Evolutionary conservation across 2,797 vertebrate genomes (phyloP).

Genomic region (Acridotheres tristis): DNA sequence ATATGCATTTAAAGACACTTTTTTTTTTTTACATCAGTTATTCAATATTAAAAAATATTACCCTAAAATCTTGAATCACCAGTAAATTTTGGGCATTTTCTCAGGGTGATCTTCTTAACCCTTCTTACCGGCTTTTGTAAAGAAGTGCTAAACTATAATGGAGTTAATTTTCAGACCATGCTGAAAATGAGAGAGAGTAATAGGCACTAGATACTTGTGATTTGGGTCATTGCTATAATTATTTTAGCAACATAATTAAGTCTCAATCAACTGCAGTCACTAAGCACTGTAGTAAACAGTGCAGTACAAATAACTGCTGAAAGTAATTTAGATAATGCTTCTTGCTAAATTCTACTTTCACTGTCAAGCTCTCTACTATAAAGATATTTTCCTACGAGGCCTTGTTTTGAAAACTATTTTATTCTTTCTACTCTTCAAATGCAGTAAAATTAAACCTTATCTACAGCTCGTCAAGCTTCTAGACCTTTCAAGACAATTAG

Average conservation of each 20-base stretch:
- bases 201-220: background rate
- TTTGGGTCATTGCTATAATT: slow-evolving; percentile 2
- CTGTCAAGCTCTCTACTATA: background rate
- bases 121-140: background rate
- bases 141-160: background rate
- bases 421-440: background rate
- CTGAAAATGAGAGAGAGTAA: background rate
- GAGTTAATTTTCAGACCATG: background rate
- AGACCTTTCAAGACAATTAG: background rate
- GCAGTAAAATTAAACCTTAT: background rate
- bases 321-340: slow-evolving; percentile 37
- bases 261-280: slow-evolving; percentile 1
- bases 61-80: background rate
- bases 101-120: background rate
- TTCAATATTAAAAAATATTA: background rate
- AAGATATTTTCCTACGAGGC: background rate
- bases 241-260: slow-evolving; percentile 41
- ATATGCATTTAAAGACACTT: background rate
- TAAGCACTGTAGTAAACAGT: slow-evolving; percentile 28
- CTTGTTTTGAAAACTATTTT: background rate
- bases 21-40: background rate
- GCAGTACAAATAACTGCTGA: background rate
- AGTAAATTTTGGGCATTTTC: background rate
- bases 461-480: background rate
- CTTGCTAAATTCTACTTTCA: background rate